Evolutionary conservation across 1,140 invertebrate species (phyloP).

Genomic region (Achroia grisella): DNA sequence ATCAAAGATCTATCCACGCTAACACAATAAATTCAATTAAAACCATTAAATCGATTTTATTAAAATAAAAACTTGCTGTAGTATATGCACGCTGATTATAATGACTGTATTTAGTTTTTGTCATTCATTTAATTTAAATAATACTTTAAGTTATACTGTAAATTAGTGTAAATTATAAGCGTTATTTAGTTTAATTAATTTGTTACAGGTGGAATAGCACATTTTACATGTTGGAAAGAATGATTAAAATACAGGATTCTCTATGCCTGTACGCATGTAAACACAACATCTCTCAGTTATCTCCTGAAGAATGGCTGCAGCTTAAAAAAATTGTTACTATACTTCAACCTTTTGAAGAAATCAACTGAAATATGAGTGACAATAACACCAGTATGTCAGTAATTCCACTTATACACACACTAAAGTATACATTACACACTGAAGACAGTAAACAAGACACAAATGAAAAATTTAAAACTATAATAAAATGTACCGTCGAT

Average conservation of each 20-base stretch:
- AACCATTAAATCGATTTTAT: neutral
- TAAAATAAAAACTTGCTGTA: neutral
- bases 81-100: neutral
- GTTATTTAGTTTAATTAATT: conserved; percentile 1
- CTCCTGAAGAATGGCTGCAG: conserved; percentile 15
- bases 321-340: conserved; percentile 15
- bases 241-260: conserved; percentile 19
- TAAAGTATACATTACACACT: neutral
- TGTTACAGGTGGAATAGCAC: conserved; percentile 5
- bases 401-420: conserved; percentile 1
- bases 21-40: neutral
- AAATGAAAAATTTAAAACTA: neutral
- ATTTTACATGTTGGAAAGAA: conserved; percentile 18
- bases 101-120: neutral
- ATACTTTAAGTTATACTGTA: neutral
- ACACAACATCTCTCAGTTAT: conserved; percentile 17
- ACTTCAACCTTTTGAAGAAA: conserved; percentile 16
- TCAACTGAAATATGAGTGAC: conserved; percentile 6
- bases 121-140: neutral
- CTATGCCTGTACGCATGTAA: conserved; percentile 15
- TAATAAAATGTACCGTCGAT: neutral
- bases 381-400: conserved; percentile 1
- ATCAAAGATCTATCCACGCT: neutral
- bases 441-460: neutral
- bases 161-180: neutral